Conservation (phyloP, 2,797 vertebrate genomes). For the Pelochelys cantorii region DNA sequence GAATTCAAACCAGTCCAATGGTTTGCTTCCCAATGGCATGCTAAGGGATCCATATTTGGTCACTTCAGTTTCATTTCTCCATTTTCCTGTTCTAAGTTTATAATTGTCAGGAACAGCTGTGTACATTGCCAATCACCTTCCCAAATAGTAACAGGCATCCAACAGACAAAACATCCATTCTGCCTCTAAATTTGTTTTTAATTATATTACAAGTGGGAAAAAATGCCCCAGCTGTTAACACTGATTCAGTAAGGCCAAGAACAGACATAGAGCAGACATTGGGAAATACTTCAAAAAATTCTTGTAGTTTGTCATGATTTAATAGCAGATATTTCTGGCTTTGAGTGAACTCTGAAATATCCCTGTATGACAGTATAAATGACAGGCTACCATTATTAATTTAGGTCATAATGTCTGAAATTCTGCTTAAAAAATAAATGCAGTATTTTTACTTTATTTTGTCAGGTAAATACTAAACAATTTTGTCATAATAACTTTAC, state of each 20-base stretch:
- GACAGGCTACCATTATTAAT: slow-evolving; percentile 75
- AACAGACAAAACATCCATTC: slow-evolving; percentile 78
- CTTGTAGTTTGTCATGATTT: slow-evolving; percentile 76
- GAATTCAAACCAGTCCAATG: slow-evolving; percentile 2
- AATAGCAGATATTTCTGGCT: slow-evolving; percentile 79
- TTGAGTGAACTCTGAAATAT: slow-evolving; percentile 79
- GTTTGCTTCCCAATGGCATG: slow-evolving; percentile 54
- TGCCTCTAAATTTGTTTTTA: slow-evolving; percentile 84
- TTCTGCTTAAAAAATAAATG: slow-evolving; percentile 78
- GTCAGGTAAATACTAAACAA: slow-evolving; percentile 81
- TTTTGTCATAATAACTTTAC: slow-evolving; percentile 85
- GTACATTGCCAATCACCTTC: slow-evolving; percentile 66
- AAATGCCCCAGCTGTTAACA: slow-evolving; percentile 80
- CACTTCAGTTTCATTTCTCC: slow-evolving; percentile 58
- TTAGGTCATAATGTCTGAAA: slow-evolving; percentile 78
- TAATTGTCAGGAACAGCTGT: slow-evolving; percentile 72
- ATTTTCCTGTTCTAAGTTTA: slow-evolving; percentile 48
- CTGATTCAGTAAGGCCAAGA: slow-evolving; percentile 73
- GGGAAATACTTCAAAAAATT: slow-evolving; percentile 78
- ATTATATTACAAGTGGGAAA: slow-evolving; percentile 81
- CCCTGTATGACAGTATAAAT: slow-evolving; percentile 77
- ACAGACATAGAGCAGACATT: slow-evolving; percentile 81
- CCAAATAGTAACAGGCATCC: slow-evolving; percentile 70
- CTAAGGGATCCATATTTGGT: slow-evolving; percentile 71
- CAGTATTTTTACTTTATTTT: slow-evolving; percentile 80